Evolutionary conservation across 1,140 invertebrate species (phyloP).

Genomic region (Pinna nobilis): DNA sequence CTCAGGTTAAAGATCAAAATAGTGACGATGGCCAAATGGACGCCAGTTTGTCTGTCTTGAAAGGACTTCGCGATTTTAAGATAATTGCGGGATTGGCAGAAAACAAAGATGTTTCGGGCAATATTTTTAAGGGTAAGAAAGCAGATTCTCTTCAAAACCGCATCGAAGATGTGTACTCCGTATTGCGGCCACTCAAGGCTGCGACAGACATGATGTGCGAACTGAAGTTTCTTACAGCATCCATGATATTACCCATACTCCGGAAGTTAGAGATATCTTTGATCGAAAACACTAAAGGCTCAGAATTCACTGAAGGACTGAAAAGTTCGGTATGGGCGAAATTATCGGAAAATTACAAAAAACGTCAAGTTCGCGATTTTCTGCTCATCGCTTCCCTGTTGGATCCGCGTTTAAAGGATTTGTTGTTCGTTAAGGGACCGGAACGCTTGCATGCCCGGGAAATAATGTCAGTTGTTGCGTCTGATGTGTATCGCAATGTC

Average conservation of each 20-base stretch:
- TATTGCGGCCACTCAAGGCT: constrained; percentile 13
- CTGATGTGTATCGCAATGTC: constrained; percentile 18
- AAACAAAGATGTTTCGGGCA: too few species aligned
- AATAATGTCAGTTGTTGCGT: constrained; percentile 10
- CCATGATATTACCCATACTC: constrained; percentile 36
- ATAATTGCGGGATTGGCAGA: too few species aligned
- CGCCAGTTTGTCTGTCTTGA: too few species aligned
- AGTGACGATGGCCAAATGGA: too few species aligned
- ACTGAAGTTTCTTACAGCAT: constrained; percentile 14
- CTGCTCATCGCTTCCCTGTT: constrained; percentile 25
- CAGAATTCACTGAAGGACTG: neutral
- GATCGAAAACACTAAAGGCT: constrained; percentile 8
- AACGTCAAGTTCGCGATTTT: constrained; percentile 14
- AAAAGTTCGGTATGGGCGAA: constrained; percentile 16
- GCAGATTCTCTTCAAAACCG: constrained; percentile 8
- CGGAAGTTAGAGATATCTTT: constrained; percentile 29
- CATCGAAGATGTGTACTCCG: constrained; percentile 6
- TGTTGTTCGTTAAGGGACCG: constrained; percentile 28
- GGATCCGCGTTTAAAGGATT: constrained; percentile 38
- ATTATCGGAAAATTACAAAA: constrained; percentile 12
- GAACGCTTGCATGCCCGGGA: constrained; percentile 25
- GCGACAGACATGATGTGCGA: constrained; percentile 23
- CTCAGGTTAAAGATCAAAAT: too few species aligned
- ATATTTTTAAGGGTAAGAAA: neutral
- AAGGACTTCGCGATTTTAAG: too few species aligned